Base-by-base conservation (phyloP, 2,113 vertebrate species). In the Cinclus mexicanus region DNA sequence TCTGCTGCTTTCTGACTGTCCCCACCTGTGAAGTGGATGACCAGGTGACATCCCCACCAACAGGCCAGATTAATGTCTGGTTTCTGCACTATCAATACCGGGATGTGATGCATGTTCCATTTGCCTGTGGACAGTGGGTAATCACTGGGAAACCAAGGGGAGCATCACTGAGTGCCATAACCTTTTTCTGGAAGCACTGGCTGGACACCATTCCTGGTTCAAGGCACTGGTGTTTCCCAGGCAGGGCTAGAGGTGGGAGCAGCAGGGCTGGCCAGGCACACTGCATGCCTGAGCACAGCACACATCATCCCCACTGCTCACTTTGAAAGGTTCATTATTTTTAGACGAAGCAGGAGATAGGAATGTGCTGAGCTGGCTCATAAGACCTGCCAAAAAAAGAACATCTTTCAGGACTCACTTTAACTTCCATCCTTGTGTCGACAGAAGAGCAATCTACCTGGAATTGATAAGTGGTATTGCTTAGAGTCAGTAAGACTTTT, bases 271-370 rank as follows among this genome's bases (percentile, higher is more conserved):
- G 24, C 70, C 0, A 0, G 82, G 83, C 67, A 64, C 0, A 0
- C 79, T 0, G 1, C 74, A 14, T 67, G 94, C 85, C 79, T 90
- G 86, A 6, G 12, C 76, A 61, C 67, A 20, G 64, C 90, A 52
- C 35, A 13, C 60, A 75, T 93, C 86, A 84, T 59, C 84, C 83
- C 21, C 3, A 22, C 76, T 1, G 25, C 92, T 92, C 1, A 1
- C 85, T 64, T 81, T 2, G 2, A 74, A 94, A 59, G 49, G 59
- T 55, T 97, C 96, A 84, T 97, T 97, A 94, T 97, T 97, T 97
- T 94, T 96, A 96, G 94, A 83, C 1, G 31, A 87, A 96, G 94
- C 92, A 77, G 39, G 96, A 93, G 76, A 83, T 91, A 83, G 90
- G 88, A 75, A 88, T 90, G 76, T 95, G 93, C 94, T 94, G 96